Base-by-base conservation (phyloP, 2,113 vertebrate genomes). In the Carassius gibelio region DNA sequence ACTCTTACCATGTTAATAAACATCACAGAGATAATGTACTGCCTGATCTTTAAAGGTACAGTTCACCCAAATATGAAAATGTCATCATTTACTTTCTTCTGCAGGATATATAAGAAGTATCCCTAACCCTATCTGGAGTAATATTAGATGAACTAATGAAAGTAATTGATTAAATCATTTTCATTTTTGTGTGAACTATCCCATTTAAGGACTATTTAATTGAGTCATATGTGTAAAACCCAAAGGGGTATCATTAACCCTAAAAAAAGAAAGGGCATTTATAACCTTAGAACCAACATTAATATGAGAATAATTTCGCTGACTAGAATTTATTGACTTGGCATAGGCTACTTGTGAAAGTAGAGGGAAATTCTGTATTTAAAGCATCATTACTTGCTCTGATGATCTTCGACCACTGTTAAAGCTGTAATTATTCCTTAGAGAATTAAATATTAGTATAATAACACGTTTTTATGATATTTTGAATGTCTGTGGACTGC, bases 1-100 rank as follows among this genome's bases (percentile, higher is more conserved):
- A 72, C 13, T 55, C n/a, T 42, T 77, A 66, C 83, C 36, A 26
- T 69, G 77, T 62, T 85, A 34, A 17, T 34, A 15, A 85, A 30
- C 15, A 34, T 48, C 42, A 36, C 2, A 57, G 66, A 74, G 23
- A 23, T 48, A 76, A 80, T 14, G 45, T 15, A 13, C 26, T 68
- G 57, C 38, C 19, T 45, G 21, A n/a, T 72, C 69, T 72, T 42
- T 72, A 42, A 71, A 71, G 19, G 1, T 1, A 45, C 1, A 7
- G 11, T 23, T 23, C 10, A 23, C 21, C 10, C 19, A 48, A 74
- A 48, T 74, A 74, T 45, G 11, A 23, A 48, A 14, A 23, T 48
- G 38, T 5, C 21, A 45, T 42, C 34, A 19, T 8, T 17, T 36
- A 10, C 17, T 38, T 68, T 68, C 7, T 68, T 38, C 17, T 69